Evolutionary conservation across 2,888 invertebrate genomes (phyloP).

Genomic region (Hypolimnas misippus): DNA sequence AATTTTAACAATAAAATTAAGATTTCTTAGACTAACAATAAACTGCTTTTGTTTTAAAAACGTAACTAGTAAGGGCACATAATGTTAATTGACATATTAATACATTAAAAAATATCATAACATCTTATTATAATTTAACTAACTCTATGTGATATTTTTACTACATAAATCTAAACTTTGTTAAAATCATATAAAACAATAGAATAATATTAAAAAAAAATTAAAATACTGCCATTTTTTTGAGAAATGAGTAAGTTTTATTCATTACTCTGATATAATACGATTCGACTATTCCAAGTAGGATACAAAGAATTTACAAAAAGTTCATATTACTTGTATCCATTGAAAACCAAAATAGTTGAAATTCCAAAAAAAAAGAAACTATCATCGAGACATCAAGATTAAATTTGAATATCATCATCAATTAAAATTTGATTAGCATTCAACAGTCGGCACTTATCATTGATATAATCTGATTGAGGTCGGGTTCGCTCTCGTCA

Average conservation of each 20-base stretch:
- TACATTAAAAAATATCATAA: background rate
- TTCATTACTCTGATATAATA: too few species aligned
- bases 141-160: background rate
- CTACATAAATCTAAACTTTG: too few species aligned
- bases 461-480: constrained; percentile 25
- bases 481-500: constrained; percentile 34
- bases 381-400: background rate
- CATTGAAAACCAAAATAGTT: too few species aligned
- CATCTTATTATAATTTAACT: background rate
- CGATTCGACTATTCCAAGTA: too few species aligned
- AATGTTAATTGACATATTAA: background rate
- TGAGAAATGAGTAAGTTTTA: too few species aligned
- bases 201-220: too few species aligned
- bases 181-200: too few species aligned
- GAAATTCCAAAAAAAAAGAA: background rate
- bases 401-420: background rate
- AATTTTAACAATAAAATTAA: background rate
- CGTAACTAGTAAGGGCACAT: background rate
- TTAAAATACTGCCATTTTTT: too few species aligned
- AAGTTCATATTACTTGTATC: too few species aligned
- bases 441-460: background rate
- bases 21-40: background rate
- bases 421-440: background rate
- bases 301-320: too few species aligned
- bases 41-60: background rate